Evolutionary conservation across 2,888 invertebrate genomes (phyloP).

Genomic region (Lasioglossum morio): DNA sequence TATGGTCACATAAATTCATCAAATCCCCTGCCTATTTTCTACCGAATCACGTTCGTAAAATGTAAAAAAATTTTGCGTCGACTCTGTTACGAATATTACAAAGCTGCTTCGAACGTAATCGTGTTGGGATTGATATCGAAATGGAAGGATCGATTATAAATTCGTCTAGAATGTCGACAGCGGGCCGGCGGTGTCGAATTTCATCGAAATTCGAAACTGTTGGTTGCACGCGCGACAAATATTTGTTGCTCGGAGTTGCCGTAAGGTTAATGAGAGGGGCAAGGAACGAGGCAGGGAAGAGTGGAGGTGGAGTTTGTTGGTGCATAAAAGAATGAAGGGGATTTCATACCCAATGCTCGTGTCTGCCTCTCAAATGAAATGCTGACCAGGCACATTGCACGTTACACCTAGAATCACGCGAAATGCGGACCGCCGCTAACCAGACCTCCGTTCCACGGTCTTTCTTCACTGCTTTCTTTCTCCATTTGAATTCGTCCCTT

Average conservation of each 20-base stretch:
- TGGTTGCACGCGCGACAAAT: slow-evolving; percentile 46
- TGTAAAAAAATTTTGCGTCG: not conserved
- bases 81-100: not conserved
- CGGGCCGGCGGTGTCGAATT: slow-evolving; percentile 5
- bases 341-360: slow-evolving; percentile 57
- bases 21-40: not conserved
- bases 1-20: no score
- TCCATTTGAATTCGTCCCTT: slow-evolving; percentile 8
- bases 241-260: slow-evolving; percentile 33
- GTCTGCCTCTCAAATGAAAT: slow-evolving; percentile 73
- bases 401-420: slow-evolving; percentile 72
- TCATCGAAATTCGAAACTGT: slow-evolving; percentile 44
- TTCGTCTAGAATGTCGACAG: slow-evolving; percentile 13
- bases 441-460: slow-evolving; percentile 71
- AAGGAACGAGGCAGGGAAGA: slow-evolving; percentile 22
- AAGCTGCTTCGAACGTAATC: not conserved
- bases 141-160: not conserved
- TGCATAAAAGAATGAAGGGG: slow-evolving; percentile 64
- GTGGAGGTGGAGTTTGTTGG: slow-evolving; percentile 60
- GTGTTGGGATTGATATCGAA: not conserved
- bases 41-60: no score
- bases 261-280: slow-evolving; percentile 42
- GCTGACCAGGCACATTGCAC: slow-evolving; percentile 77
- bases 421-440: slow-evolving; percentile 75
- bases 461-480: slow-evolving; percentile 23